These are phyloP conservation scores for Sesamia inferens DNA, from an alignment of 2,888 invertebrate genomes.

Conservation along the genomic window DNA sequence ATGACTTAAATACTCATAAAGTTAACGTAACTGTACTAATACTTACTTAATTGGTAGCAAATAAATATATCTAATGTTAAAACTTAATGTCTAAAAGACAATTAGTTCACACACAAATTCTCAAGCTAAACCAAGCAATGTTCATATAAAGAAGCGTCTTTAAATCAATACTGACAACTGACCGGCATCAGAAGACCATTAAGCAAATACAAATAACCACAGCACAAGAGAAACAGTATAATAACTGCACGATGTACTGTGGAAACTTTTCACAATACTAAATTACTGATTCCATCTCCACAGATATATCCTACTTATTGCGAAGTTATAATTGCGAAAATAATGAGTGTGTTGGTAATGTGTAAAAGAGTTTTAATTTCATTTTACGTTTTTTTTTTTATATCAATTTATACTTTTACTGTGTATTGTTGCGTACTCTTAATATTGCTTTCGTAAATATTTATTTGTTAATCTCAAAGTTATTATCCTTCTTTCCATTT, in stretches of 20 bases:
- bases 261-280: conserved; percentile 53
- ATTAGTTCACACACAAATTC: conserved; percentile 16
- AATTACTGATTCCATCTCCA: conserved; percentile 51
- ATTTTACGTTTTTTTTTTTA: conserved; percentile 24
- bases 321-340: conserved; percentile 49
- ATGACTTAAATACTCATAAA: no score
- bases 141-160: not conserved
- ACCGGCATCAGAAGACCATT: conserved; percentile 39
- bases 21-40: not conserved
- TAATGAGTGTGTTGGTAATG: conserved; percentile 46
- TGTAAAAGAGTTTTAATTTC: conserved; percentile 44
- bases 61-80: no score
- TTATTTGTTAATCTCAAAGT: not conserved
- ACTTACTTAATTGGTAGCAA: not conserved
- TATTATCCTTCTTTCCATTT: not conserved
- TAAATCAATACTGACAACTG: conserved; percentile 45
- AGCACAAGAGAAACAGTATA: conserved; percentile 43
- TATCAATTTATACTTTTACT: conserved; percentile 33
- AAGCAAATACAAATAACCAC: conserved; percentile 45
- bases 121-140: conserved; percentile 8
- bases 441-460: not conserved
- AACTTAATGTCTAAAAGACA: not conserved
- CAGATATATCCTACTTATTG: conserved; percentile 51
- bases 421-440: not conserved
- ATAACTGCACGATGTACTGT: conserved; percentile 38